Evolutionary conservation across 53 echinoderm and acorn worm species (phyloP), one percentile per base, ranked within the genome.

Genomic region (Crossaster papposus): DNA sequence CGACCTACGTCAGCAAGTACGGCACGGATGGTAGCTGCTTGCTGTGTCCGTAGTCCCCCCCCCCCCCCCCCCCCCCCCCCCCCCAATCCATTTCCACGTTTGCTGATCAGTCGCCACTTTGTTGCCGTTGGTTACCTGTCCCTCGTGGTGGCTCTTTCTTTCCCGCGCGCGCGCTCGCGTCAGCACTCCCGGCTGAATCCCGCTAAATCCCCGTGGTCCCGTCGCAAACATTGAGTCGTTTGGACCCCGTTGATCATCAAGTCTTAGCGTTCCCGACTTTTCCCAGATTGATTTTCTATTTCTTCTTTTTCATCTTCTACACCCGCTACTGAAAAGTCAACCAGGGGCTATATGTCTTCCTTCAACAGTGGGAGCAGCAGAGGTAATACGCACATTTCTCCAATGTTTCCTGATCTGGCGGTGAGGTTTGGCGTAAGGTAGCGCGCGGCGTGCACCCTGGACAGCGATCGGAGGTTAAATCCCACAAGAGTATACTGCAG

Each of bases 221-320:
- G 72, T 54, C 72, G 34, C 85, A 85, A 85, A 85, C 72, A 85
- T 85, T 85, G 85, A 72, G 72, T 72, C 85, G 72, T 52, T 68
- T 72, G 71, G 54, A 36, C 72, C 85, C 53, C 72, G 54, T 52
- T 85, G 85, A 85, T 72, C 85, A 85, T 85, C 72, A n/a, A 54
- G 85, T 85, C 72, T 85, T 73, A 73, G 51, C 72, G 51, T 68
- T 82, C 65, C 82, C 54, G 82, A 82, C 73, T 85, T 51, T 72
- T 52, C 85, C 53, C 72, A 72, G 53, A 85, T 85, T 85, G 72
- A 85, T 85, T 85, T 72, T 85, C n/a, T n/a, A n/a, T n/a, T n/a
- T n/a, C n/a, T n/a, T n/a, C n/a, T n/a, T n/a, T n/a, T 72, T 78
- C 51, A 28, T 78, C 51, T 4, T 12, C 75, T 13, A 14, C 36